Conservation (phyloP, 2,888 invertebrate species). For the Neelides folsomi region DNA sequence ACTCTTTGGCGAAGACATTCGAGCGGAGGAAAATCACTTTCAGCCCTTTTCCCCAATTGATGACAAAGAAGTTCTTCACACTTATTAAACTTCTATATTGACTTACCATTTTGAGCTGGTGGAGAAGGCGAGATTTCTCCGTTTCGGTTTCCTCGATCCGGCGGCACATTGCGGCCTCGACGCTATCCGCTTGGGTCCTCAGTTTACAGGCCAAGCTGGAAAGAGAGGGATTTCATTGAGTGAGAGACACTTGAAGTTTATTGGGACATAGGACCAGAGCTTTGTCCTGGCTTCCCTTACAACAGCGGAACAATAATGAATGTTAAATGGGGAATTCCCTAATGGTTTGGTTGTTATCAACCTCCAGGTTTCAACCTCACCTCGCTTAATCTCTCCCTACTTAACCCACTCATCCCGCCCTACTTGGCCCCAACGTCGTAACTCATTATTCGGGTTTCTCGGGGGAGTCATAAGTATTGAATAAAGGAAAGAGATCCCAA, state of each 20-base stretch:
- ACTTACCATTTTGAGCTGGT: slow-evolving; percentile 48
- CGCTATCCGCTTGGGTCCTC: slow-evolving; percentile 64
- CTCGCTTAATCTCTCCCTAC: slow-evolving; percentile 37
- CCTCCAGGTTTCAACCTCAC: slow-evolving; percentile 55
- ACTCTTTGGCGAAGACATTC: too few relatives aligned
- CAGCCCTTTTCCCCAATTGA: too few relatives aligned
- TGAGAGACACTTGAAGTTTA: neutral
- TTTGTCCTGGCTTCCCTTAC: too few relatives aligned
- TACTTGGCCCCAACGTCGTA: too few relatives aligned
- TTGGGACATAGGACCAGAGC: too few relatives aligned
- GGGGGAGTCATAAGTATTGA: too few relatives aligned
- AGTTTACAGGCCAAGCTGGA: slow-evolving; percentile 57
- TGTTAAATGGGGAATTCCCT: slow-evolving; percentile 39
- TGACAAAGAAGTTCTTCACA: too few relatives aligned
- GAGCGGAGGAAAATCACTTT: too few relatives aligned
- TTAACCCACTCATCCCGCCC: too few relatives aligned
- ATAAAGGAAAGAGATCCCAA: too few relatives aligned
- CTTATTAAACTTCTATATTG: neutral
- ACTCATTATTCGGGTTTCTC: too few relatives aligned
- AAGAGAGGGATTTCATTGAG: neutral
- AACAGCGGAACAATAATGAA: too few relatives aligned
- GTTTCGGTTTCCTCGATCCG: slow-evolving; percentile 66
- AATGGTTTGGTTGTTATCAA: slow-evolving; percentile 56
- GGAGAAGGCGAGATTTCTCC: slow-evolving; percentile 51
- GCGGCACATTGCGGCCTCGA: slow-evolving; percentile 61